Evolutionary conservation across 2,797 vertebrate species (phyloP).

Genomic region (Hafferia zeledoni): DNA sequence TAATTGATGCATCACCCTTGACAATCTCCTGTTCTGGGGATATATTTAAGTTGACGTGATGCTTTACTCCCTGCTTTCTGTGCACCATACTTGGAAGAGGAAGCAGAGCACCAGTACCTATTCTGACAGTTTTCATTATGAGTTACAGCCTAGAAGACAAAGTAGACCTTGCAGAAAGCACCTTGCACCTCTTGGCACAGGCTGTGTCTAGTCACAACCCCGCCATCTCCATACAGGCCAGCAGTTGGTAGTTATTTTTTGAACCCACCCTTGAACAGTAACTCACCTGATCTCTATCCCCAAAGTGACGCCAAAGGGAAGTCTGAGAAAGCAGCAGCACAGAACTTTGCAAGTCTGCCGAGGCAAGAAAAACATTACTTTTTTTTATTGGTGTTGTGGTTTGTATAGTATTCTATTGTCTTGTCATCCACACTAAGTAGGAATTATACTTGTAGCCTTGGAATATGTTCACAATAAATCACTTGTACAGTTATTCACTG

Average conservation of each 20-base stretch:
- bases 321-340: constrained; percentile 55
- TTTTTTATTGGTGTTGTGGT: constrained; percentile 55
- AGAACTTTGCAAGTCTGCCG: constrained; percentile 50
- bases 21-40: background rate
- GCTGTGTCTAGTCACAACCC: background rate
- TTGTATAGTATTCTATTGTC: constrained; percentile 63
- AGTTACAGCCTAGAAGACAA: background rate
- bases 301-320: constrained; percentile 68
- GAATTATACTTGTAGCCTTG: constrained; percentile 7
- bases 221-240: background rate
- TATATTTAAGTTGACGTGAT: background rate
- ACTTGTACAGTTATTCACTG: background rate
- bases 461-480: constrained; percentile 25
- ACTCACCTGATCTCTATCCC: constrained; percentile 70
- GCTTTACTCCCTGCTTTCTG: background rate
- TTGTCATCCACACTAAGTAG: constrained; percentile 51
- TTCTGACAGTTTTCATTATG: background rate
- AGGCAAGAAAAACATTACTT: constrained; percentile 66
- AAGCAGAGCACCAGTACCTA: background rate
- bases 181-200: background rate
- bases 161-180: background rate
- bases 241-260: constrained; percentile 15
- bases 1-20: background rate
- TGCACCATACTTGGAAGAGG: background rate
- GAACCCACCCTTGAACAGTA: constrained; percentile 55